Evolutionary conservation across 2,113 vertebrate species (phyloP).

Genomic region (Acanthisitta chloris): DNA sequence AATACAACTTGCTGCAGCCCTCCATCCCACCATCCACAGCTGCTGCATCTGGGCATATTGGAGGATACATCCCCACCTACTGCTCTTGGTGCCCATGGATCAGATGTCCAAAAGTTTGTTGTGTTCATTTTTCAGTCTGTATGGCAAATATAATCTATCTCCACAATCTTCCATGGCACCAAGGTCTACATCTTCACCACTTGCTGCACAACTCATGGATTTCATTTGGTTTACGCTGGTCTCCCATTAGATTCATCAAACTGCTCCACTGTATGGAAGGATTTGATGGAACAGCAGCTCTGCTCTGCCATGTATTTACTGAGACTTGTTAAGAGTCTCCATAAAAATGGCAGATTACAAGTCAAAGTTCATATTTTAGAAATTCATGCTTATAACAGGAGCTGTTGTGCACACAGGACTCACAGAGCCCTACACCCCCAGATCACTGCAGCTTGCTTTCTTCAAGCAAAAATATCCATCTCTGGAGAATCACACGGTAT

Average conservation of each 20-base stretch:
- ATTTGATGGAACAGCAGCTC: not conserved
- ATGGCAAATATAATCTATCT: not conserved
- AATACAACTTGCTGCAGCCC: not conserved
- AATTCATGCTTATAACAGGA: not conserved
- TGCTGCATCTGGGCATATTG: not conserved
- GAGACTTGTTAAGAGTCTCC: not conserved
- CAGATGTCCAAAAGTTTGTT: not conserved
- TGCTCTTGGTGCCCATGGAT: not conserved
- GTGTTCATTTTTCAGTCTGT: not conserved
- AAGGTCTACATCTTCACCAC: not conserved
- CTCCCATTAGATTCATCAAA: not conserved
- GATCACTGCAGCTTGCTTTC: not conserved
- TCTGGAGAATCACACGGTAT: not conserved
- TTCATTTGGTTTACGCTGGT: not conserved
- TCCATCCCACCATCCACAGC: not conserved
- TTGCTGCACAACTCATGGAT: not conserved
- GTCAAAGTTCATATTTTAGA: not conserved
- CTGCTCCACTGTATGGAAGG: not conserved
- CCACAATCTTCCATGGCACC: not conserved
- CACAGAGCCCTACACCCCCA: not conserved
- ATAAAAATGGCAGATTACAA: not conserved
- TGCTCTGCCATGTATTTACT: not conserved
- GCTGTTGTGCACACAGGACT: not conserved
- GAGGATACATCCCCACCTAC: not conserved
- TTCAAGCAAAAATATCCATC: not conserved